These are phyloP conservation scores for Cinclus cinclus DNA, from an alignment of 2,113 vertebrate species.

Conservation along the genomic window DNA sequence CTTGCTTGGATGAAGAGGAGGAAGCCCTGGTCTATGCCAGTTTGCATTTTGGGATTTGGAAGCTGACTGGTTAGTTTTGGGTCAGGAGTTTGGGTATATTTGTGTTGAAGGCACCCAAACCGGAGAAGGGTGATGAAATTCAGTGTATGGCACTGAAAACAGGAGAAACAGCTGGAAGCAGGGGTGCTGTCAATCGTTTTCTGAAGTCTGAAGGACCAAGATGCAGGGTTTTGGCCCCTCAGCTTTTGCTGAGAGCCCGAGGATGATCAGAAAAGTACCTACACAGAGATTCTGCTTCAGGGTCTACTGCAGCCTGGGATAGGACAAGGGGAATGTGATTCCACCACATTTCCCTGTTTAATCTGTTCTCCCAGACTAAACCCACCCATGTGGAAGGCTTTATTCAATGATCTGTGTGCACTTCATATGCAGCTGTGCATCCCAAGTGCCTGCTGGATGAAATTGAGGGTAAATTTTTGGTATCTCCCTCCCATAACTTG, in stretches of 20 bases:
- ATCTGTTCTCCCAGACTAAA: not conserved
- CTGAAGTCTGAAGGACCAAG: not conserved
- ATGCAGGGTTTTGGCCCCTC: not conserved
- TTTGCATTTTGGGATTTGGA: not conserved
- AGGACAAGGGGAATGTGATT: rapidly evolving
- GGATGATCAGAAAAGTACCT: not conserved
- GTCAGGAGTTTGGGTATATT: rapidly evolving
- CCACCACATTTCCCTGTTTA: rapidly evolving
- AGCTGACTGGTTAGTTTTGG: not conserved
- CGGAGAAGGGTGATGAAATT: not conserved
- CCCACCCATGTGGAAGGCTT: not conserved
- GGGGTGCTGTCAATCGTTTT: not conserved
- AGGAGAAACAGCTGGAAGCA: not conserved
- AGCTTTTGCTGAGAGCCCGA: not conserved
- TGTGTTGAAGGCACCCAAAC: not conserved
- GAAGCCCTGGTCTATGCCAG: not conserved
- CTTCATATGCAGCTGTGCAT: not conserved
- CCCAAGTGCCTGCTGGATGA: not conserved
- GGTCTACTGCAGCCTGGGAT: not conserved
- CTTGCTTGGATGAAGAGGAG: not conserved
- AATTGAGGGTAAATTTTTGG: not conserved
- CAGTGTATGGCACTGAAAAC: not conserved
- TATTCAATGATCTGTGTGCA: not conserved
- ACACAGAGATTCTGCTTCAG: not conserved
- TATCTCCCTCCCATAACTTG: not conserved